phyloP scores from a whole-genome alignment of 2,888 invertebrate species.

The Stenolophus ochropezus region DNA sequence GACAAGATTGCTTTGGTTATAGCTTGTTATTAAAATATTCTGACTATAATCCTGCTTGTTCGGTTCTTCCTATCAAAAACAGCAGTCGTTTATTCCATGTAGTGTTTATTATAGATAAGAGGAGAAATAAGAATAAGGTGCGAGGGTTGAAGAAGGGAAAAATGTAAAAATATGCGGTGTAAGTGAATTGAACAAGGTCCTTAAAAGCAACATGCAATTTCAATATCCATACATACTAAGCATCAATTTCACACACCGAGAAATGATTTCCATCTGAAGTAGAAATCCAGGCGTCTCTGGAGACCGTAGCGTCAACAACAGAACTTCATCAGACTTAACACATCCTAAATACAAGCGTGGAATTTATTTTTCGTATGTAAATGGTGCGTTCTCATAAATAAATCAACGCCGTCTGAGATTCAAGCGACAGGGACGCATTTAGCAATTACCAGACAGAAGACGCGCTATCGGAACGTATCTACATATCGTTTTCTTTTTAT shows the following conservation, averaged over 20 bases:
- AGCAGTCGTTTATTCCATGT: too few relatives aligned
- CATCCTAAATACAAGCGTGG: conserved; percentile 14
- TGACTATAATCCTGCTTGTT: too few relatives aligned
- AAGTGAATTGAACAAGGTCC: conserved; percentile 17
- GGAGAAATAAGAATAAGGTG: neutral
- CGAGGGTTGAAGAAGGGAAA: neutral
- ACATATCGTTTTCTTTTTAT: conserved; percentile 52
- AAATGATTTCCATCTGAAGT: conserved; percentile 46
- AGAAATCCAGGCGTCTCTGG: neutral
- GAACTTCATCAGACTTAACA: conserved; percentile 38
- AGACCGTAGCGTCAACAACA: conserved; percentile 14
- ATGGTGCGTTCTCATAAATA: conserved; percentile 42
- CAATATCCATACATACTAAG: conserved; percentile 40
- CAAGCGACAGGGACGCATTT: conserved; percentile 29
- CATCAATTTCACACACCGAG: conserved; percentile 47
- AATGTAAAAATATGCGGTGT: conserved; percentile 15
- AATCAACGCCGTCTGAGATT: conserved; percentile 40
- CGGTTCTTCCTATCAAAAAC: too few relatives aligned
- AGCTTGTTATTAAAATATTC: too few relatives aligned
- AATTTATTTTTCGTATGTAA: conserved; percentile 45
- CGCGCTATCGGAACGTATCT: conserved; percentile 42
- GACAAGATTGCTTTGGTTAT: too few relatives aligned
- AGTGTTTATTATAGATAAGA: neutral
- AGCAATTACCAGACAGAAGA: conserved; percentile 43
- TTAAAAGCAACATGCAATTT: conserved; percentile 44